Evolutionary conservation across 2,797 vertebrate genomes (phyloP), one percentile per base, ranked within the genome.

Genomic region (Acrossocheilus wenchowensis): DNA sequence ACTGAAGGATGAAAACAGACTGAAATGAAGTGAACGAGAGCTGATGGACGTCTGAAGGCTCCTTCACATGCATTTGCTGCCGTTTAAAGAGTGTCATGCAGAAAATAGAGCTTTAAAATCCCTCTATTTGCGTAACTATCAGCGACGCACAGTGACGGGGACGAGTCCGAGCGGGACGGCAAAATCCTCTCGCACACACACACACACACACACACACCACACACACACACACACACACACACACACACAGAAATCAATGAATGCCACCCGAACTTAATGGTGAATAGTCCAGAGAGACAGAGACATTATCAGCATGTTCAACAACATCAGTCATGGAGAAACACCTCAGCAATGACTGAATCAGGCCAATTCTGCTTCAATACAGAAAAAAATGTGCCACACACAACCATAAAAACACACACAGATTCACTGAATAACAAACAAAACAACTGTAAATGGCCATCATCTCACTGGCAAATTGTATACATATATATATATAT

Each of bases 61-160:
- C 57, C 88, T 89, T 80, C 86, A 80, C 87, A 88, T 87, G 78
- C 62, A 83, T 82, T 80, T 71, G 88, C 23, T 73, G 81, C 14
- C 60, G 73, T 89, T 91, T 90, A 60, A 91, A 90, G 85, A 93
- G 84, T 92, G 89, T 89, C 93, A 94, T 90, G 92, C 92, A 93
- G 92, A 94, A 95, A 95, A 95, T 93, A 90, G 91, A 90, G 93
- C 90, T 92, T 93, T 87, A 92, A 93, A 94, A 94, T 91, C 92
- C 93, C 78, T 93, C 93, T 93, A 95, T 95, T 95, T 95, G 94
- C 89, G 91, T 94, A 95, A 95, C 94, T 95, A 96, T 95, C 95
- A 94, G 90, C 92, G 91, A 92, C 91, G 92, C 72, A 92, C 95
- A 95, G 92, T 93, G 94, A 79, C 88, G 89, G 92, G 84, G 88